Evolutionary conservation across 2,797 vertebrate species (phyloP), one percentile per base, ranked within the genome.

Genomic region (Threskiornis aethiopicus): DNA sequence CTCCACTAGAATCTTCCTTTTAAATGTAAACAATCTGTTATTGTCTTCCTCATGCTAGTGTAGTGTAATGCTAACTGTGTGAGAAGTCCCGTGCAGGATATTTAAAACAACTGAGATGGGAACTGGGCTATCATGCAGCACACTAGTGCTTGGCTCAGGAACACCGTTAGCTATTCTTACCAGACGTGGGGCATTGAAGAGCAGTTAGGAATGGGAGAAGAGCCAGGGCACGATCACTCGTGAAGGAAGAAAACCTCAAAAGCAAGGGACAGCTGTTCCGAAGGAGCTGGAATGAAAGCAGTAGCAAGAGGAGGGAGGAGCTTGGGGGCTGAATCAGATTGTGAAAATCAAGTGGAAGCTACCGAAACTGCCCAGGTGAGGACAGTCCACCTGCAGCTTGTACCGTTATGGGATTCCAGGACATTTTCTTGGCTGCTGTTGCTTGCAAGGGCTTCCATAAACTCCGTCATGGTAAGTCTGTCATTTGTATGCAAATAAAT

Each of bases 251-350:
- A 31, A 54, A 22, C 21, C 51, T 71, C 15, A 15, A 44, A 37
- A 70, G 52, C 10, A 5, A 47, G n/a, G 37, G 26, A n/a, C 52
- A 84, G 78, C 42, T 0, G 0, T 49, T 42, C 41, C 0, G 1
- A 22, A 51, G 62, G 46, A 49, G 58, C 59, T 28, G 49, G 46
- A 46, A 39, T 44, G 14, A 67, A 39, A 62, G 41, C 11, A 20
- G 33, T 22, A 29, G 39, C 13, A 29, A 25, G 37, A 57, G 62
- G 20, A 77, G 62, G 16, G 28, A 58, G 35, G 59, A 82, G 65
- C 52, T 11, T 3, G 11, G 14, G 67, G 25, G 8, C n/a, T 47
- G n/a, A 3, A 39, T 4, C 9, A 9, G 46, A 2, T 25, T 28
- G 3, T 58, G 65, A 46, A 46, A 71, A 58, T 21, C 6, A 1